These are phyloP conservation scores for Psophia crepitans DNA, from an alignment of 2,113 vertebrate species.

Conservation along the genomic window DNA sequence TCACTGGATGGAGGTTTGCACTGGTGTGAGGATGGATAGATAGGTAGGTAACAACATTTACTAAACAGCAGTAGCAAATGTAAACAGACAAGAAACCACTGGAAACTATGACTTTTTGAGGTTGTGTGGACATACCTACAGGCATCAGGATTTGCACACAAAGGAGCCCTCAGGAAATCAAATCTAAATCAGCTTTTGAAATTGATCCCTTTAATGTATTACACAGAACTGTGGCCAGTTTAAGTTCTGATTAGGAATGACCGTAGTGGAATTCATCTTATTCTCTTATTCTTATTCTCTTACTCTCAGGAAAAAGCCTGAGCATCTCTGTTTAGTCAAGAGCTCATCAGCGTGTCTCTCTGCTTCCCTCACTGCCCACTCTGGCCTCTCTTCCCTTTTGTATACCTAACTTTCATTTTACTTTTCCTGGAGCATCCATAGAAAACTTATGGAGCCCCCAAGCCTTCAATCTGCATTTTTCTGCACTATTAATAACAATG, in stretches of 20 bases:
- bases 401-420: neutral
- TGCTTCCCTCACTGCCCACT: neutral
- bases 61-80: neutral
- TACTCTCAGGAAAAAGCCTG: neutral
- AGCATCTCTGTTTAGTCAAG: neutral
- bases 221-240: neutral
- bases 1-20: neutral
- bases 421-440: neutral
- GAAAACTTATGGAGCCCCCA: neutral
- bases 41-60: neutral
- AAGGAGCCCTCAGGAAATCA: neutral
- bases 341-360: rapidly evolving
- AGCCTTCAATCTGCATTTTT: neutral
- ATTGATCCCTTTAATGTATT: neutral
- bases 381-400: neutral
- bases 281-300: neutral
- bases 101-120: neutral
- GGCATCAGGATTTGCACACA: neutral
- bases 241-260: neutral
- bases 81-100: neutral
- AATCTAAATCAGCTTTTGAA: neutral
- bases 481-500: neutral
- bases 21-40: neutral
- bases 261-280: neutral
- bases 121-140: neutral